These are phyloP conservation scores for Ceyx melanurus DNA, from an alignment of 2,113 vertebrate species.

Conservation along the genomic window DNA sequence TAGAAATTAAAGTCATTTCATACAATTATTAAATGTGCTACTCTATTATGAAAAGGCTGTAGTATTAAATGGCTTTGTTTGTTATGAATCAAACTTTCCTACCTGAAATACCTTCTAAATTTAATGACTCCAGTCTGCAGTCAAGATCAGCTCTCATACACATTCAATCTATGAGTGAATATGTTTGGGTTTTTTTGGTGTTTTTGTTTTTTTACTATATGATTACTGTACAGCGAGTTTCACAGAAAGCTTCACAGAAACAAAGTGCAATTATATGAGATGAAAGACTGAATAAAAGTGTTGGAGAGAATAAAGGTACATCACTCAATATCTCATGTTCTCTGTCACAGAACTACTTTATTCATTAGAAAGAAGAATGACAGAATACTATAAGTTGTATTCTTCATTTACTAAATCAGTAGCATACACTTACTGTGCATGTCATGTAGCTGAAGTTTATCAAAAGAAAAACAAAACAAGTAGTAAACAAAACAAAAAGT, in stretches of 20 bases:
- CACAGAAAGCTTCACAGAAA: background rate
- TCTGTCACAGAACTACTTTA: background rate
- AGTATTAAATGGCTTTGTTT: conserved; percentile 73
- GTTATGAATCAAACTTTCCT: conserved; percentile 73
- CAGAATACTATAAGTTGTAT: background rate
- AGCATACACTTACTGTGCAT: background rate
- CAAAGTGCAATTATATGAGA: background rate
- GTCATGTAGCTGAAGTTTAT: background rate
- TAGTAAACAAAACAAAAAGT: background rate
- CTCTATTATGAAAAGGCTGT: conserved; percentile 39
- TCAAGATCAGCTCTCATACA: conserved; percentile 58
- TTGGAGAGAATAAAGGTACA: background rate
- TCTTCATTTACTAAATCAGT: background rate
- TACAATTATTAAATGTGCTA: conserved; percentile 64
- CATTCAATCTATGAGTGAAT: background rate
- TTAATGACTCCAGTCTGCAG: conserved; percentile 62
- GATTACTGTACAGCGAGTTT: background rate
- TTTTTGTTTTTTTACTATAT: background rate
- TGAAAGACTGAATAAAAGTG: conserved; percentile 1
- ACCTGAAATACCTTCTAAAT: conserved; percentile 51
- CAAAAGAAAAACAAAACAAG: background rate
- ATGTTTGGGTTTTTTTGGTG: background rate
- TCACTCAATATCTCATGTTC: background rate
- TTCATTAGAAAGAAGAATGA: background rate
- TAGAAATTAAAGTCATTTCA: conserved; percentile 68